Evolutionary conservation across 2,888 invertebrate genomes (phyloP).

Genomic region (Macrophya annulata): DNA sequence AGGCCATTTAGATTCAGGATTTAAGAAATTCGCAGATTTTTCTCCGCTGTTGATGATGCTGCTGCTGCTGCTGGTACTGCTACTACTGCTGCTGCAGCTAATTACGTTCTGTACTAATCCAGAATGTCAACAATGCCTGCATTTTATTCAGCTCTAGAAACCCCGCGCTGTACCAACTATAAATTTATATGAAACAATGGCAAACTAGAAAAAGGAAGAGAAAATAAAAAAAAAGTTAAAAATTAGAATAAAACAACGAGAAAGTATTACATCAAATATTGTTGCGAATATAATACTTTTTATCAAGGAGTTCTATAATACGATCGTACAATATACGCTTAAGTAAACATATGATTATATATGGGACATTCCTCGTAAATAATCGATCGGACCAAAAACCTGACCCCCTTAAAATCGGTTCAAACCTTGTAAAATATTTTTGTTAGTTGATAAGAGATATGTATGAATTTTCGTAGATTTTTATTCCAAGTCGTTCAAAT

Average conservation of each 20-base stretch:
- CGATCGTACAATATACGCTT: background rate
- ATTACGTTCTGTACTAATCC: constrained; percentile 41
- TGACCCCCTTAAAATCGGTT: no score
- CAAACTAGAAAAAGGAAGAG: background rate
- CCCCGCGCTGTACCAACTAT: background rate
- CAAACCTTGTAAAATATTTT: no score
- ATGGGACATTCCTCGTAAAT: no score
- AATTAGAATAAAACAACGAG: background rate
- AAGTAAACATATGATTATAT: no score
- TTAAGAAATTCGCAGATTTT: constrained; percentile 26
- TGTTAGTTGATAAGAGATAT: no score
- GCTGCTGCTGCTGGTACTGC: background rate
- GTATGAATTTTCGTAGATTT: no score
- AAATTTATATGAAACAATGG: background rate
- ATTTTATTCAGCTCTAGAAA: constrained; percentile 21
- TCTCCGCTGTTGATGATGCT: background rate
- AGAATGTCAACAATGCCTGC: constrained; percentile 6
- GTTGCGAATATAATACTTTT: background rate
- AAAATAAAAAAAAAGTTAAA: background rate
- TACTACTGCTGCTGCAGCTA: background rate
- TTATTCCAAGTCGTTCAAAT: no score
- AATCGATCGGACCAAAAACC: no score
- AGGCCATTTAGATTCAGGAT: constrained; percentile 11
- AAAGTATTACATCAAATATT: background rate
- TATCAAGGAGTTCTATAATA: background rate